Evolutionary conservation across 2,797 vertebrate genomes (phyloP).

Genomic region (Myripristis jacobus): DNA sequence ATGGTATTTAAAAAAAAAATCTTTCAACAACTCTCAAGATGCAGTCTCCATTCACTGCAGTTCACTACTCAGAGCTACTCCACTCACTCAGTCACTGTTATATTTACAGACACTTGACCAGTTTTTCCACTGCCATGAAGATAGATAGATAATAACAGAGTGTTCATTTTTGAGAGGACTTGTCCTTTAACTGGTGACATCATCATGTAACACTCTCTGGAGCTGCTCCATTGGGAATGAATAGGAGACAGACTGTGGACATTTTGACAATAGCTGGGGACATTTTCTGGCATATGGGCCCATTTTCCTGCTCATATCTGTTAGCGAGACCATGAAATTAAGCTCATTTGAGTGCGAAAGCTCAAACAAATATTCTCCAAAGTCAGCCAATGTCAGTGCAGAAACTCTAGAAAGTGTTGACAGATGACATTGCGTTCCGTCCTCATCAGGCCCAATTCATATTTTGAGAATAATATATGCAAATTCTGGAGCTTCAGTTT

Average conservation of each 20-base stretch:
- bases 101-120: no score
- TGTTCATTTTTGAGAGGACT: no score
- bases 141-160: no score
- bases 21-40: no score
- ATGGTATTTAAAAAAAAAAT: no score
- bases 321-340: conserved; percentile 20
- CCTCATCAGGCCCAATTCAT: neutral
- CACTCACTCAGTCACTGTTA: no score
- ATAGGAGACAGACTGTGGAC: neutral
- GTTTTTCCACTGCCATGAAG: no score
- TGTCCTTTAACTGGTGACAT: neutral
- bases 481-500: conserved; percentile 6
- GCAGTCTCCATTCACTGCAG: no score
- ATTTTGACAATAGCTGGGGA: neutral
- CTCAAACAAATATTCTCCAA: conserved; percentile 19
- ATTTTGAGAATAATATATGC: neutral
- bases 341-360: conserved; percentile 21
- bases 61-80: no score
- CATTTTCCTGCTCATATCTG: conserved; percentile 2
- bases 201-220: neutral
- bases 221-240: conserved; percentile 3
- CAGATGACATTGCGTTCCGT: neutral
- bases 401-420: conserved; percentile 1
- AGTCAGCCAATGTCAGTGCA: conserved; percentile 11
- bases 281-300: conserved; percentile 15